phyloP scores from a whole-genome alignment of 2,113 vertebrate species.

The Picathartes gymnocephalus region DNA sequence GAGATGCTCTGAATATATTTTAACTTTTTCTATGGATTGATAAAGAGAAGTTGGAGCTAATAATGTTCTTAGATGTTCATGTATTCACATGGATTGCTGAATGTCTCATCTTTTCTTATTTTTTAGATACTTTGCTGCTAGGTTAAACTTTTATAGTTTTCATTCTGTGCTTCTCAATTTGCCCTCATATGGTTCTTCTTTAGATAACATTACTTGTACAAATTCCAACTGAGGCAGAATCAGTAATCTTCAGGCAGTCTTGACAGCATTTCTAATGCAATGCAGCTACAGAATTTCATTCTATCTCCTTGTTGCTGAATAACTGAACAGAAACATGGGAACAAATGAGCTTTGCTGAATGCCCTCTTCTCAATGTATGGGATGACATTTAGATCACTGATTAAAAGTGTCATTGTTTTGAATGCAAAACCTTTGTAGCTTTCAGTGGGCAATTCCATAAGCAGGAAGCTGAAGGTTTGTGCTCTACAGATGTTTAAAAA shows the following conservation, averaged over 20 bases:
- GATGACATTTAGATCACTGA: not conserved
- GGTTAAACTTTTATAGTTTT: constrained; percentile 48
- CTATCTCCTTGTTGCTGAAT: not conserved
- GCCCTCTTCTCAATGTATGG: not conserved
- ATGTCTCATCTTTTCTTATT: not conserved
- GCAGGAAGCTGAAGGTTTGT: not conserved
- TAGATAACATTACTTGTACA: constrained; percentile 66
- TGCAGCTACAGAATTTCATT: not conserved
- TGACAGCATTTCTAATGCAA: constrained; percentile 50
- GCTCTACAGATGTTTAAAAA: not conserved
- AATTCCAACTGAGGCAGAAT: constrained; percentile 56
- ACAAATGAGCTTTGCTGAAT: not conserved
- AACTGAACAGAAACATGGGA: not conserved
- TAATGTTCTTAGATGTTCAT: not conserved
- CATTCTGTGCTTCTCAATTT: constrained; percentile 58
- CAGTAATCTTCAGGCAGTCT: not conserved
- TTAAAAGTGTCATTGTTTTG: not conserved
- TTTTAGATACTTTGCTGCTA: constrained; percentile 23
- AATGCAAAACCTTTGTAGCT: not conserved
- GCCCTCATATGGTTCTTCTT: constrained; percentile 66
- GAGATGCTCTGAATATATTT: not conserved
- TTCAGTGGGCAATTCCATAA: not conserved
- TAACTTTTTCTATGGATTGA: not conserved
- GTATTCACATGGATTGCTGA: not conserved
- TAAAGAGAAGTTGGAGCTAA: not conserved